phyloP scores from a whole-genome alignment of 2,888 invertebrate species.

The Bellardia pandia region DNA sequence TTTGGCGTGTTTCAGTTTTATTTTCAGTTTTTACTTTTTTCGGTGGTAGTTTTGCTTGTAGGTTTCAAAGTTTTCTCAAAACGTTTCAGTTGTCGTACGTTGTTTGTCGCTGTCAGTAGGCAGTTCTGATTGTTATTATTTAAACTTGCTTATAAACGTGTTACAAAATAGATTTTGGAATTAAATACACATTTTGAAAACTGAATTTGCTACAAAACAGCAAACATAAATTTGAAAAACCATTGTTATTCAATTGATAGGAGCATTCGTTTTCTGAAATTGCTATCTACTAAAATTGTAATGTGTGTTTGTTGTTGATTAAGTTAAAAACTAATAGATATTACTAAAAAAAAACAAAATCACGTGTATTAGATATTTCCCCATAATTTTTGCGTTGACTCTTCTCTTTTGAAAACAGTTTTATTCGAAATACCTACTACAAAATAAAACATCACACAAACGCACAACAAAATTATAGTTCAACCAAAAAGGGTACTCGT shows the following conservation, averaged over 20 bases:
- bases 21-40: conserved; percentile 67
- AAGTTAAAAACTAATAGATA: background rate
- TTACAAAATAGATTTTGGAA: background rate
- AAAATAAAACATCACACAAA: conserved; percentile 8
- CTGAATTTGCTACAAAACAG: background rate
- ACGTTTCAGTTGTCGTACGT: conserved; percentile 68
- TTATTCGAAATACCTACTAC: conserved; percentile 46
- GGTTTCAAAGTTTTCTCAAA: conserved; percentile 75
- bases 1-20: conserved; percentile 65
- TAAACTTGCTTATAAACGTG: background rate
- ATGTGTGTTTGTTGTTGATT: background rate
- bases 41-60: conserved; percentile 71
- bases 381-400: conserved; percentile 13
- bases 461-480: conserved; percentile 15
- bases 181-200: conserved; percentile 40
- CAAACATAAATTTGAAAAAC: background rate
- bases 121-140: conserved; percentile 42
- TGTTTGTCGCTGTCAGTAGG: conserved; percentile 68
- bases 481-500: conserved; percentile 52
- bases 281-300: background rate
- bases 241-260: background rate
- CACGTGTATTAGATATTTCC: conserved; percentile 48
- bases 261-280: background rate
- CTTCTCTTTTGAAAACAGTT: conserved; percentile 44
- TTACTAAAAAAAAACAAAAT: conserved; percentile 17